These are phyloP conservation scores for Anaspis maculata DNA, from an alignment of 2,888 invertebrate species.

Conservation along the genomic window DNA sequence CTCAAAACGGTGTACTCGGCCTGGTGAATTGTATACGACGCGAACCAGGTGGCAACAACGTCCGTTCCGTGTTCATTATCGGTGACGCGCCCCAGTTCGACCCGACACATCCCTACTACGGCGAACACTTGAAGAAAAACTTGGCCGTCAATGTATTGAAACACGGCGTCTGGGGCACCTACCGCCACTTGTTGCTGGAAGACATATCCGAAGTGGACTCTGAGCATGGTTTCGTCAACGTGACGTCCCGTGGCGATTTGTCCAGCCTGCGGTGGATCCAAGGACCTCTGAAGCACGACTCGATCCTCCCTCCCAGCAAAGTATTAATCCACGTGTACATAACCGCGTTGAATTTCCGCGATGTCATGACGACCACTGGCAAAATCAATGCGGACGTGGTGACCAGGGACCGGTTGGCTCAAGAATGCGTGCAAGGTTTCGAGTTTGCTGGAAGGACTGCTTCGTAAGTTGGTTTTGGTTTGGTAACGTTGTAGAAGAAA, in stretches of 20 bases:
- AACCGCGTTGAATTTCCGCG: slow-evolving; percentile 83
- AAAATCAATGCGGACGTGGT: slow-evolving; percentile 78
- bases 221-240: slow-evolving; percentile 71
- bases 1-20: slow-evolving; percentile 72
- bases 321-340: slow-evolving; percentile 43
- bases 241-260: slow-evolving; percentile 73
- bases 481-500: not conserved
- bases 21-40: slow-evolving; percentile 59
- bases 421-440: slow-evolving; percentile 61
- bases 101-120: slow-evolving; percentile 47
- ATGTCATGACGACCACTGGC: slow-evolving; percentile 88
- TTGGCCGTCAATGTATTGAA: slow-evolving; percentile 71
- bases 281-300: slow-evolving; percentile 43
- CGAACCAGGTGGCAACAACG: slow-evolving; percentile 46
- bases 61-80: slow-evolving; percentile 49
- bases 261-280: slow-evolving; percentile 80
- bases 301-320: not conserved
- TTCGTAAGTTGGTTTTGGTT: no score
- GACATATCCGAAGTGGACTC: slow-evolving; percentile 42
- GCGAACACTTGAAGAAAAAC: slow-evolving; percentile 59
- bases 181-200: slow-evolving; percentile 68
- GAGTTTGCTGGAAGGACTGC: slow-evolving; percentile 53
- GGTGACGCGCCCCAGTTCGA: slow-evolving; percentile 59
- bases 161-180: slow-evolving; percentile 54
- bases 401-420: slow-evolving; percentile 53